Conservation (phyloP, 1,140 invertebrate genomes). For the Ceratitis capitata region DNA sequence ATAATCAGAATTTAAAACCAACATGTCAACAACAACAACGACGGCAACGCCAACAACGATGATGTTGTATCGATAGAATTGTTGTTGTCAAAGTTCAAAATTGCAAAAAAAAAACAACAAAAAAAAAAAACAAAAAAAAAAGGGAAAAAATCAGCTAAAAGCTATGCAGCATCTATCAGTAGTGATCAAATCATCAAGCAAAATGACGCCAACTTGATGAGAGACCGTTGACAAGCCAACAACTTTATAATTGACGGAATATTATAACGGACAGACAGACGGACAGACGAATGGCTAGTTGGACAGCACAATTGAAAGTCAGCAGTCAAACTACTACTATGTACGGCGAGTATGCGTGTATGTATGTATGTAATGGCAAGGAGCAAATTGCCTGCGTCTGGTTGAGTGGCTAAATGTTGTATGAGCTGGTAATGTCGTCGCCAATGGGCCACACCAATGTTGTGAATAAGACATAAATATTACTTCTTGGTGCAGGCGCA, state of each 20-base stretch:
- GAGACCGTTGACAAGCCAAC: conserved; percentile 28
- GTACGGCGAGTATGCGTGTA: too few relatives aligned
- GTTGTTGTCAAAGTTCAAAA: not conserved
- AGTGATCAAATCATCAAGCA: conserved; percentile 19
- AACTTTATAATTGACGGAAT: conserved; percentile 35
- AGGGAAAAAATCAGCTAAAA: not conserved
- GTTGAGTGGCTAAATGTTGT: not conserved
- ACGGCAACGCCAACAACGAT: not conserved
- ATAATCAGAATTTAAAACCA: conserved; percentile 33
- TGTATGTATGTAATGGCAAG: not conserved
- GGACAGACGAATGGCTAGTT: not conserved
- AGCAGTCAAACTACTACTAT: not conserved
- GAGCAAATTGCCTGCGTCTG: not conserved
- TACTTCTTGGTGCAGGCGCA: not conserved
- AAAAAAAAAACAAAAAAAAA: not conserved
- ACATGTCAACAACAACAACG: not conserved
- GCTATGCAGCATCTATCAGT: not conserved
- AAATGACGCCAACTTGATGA: conserved; percentile 22
- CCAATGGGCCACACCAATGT: not conserved
- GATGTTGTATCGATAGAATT: not conserved
- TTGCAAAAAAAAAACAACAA: not conserved
- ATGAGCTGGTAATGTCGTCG: not conserved
- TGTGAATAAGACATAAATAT: not conserved
- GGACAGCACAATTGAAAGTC: not conserved
- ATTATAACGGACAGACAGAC: not conserved